A percentile compares a stretch with the other conserved stretches of the same genome.
phyloP scores from a whole-genome alignment of 2,888 invertebrate genomes.

The Clostera curtula region DNA sequence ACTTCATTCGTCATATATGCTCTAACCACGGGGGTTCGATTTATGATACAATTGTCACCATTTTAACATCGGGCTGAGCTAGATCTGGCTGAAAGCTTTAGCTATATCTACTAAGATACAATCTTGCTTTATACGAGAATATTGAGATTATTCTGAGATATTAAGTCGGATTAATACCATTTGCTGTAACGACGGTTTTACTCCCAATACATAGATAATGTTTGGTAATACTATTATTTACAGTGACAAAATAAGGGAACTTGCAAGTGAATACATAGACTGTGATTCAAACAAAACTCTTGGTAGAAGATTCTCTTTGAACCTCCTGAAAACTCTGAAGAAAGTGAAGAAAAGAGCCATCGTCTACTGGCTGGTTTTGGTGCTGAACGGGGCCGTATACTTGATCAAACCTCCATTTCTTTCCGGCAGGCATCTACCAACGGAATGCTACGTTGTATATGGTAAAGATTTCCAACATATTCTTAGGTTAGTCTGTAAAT shows the following conservation, averaged over 20 bases:
- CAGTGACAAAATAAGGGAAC: constrained; percentile 19
- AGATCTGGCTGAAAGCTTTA: too few relatives aligned
- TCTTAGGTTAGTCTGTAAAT: too few relatives aligned
- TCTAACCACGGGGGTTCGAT: too few relatives aligned
- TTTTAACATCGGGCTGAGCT: too few relatives aligned
- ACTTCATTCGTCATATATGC: too few relatives aligned
- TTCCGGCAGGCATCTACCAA: constrained; percentile 16
- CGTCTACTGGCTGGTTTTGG: constrained; percentile 15
- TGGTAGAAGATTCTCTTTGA: constrained; percentile 20
- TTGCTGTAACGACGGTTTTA: too few relatives aligned
- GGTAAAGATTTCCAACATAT: constrained; percentile 8
- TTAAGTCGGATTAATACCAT: too few relatives aligned
- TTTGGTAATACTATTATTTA: too few relatives aligned
- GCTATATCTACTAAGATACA: too few relatives aligned
- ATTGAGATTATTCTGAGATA: too few relatives aligned
- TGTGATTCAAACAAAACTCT: constrained; percentile 19
- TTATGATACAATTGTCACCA: too few relatives aligned
- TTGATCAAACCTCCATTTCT: constrained; percentile 10
- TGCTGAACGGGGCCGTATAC: constrained; percentile 15
- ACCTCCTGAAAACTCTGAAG: constrained; percentile 14
- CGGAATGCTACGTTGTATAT: constrained; percentile 16
- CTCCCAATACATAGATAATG: neutral
- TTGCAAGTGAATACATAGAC: constrained; percentile 20
- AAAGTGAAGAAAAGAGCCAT: constrained; percentile 18
- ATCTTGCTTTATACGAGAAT: too few relatives aligned